These are phyloP conservation scores for Hypsibius dujardini DNA, from an alignment of 1,140 invertebrate genomes.

Conservation along the genomic window DNA sequence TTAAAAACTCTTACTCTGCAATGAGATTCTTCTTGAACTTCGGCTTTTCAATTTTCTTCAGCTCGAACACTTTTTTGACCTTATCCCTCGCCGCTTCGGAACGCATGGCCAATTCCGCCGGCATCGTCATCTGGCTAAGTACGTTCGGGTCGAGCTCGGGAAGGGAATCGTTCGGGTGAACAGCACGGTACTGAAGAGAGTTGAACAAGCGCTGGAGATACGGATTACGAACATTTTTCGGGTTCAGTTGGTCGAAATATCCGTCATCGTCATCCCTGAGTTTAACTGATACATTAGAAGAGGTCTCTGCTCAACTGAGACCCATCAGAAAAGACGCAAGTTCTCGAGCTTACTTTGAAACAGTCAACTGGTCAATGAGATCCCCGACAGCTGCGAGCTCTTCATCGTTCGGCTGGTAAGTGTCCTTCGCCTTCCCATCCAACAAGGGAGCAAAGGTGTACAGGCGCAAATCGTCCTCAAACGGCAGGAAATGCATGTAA, in stretches of 20 bases:
- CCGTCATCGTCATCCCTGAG: no score
- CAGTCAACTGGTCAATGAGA: neutral
- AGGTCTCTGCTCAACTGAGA: no score
- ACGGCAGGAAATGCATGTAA: neutral
- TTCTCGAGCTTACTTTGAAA: neutral
- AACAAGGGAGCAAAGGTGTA: neutral
- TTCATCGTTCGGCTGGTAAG: neutral
- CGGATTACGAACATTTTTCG: conserved; percentile 5
- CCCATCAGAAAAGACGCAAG: no score
- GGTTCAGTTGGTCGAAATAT: no score
- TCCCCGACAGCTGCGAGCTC: neutral
- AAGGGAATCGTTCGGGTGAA: neutral
- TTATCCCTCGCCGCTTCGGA: no score
- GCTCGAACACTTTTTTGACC: no score
- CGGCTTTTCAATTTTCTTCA: no score
- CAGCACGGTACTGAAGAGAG: neutral
- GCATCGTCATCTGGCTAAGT: neutral
- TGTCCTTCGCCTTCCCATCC: neutral
- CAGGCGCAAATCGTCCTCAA: neutral
- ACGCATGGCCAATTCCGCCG: no score
- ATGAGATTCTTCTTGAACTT: no score
- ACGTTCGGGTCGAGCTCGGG: neutral
- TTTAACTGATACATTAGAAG: no score
- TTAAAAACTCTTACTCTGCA: no score
- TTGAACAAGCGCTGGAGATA: neutral